Conservation (phyloP, 2,113 vertebrate species). For the Strix aluco region DNA sequence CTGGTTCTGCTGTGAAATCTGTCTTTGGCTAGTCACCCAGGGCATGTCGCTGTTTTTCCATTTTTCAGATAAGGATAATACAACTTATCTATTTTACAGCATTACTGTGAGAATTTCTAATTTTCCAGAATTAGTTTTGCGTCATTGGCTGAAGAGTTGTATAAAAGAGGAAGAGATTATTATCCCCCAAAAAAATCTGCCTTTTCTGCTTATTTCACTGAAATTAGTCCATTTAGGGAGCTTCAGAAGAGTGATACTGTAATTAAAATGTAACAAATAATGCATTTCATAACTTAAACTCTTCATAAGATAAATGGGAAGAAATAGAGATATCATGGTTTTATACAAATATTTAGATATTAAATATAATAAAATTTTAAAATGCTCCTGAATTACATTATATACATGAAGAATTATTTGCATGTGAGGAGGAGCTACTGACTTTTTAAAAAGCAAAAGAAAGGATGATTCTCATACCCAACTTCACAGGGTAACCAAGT, state of each 20-base stretch:
- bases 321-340: background rate
- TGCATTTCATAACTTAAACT: background rate
- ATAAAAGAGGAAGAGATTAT: background rate
- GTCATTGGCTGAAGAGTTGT: background rate
- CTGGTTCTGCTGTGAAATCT: background rate
- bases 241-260: background rate
- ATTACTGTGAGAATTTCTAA: background rate
- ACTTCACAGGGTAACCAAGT: background rate
- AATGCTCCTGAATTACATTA: background rate
- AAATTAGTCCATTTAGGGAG: background rate
- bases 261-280: background rate
- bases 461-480: background rate
- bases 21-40: background rate
- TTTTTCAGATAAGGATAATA: background rate
- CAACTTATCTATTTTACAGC: background rate
- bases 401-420: background rate
- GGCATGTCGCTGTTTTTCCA: background rate
- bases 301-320: background rate
- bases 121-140: background rate
- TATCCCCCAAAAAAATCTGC: background rate
- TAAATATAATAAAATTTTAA: background rate
- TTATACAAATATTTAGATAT: background rate
- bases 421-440: background rate
- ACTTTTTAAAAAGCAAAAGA: background rate
- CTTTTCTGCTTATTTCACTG: background rate